These are phyloP conservation scores for Gari tellinella DNA, from an alignment of 2,888 invertebrate genomes.

Conservation along the genomic window DNA sequence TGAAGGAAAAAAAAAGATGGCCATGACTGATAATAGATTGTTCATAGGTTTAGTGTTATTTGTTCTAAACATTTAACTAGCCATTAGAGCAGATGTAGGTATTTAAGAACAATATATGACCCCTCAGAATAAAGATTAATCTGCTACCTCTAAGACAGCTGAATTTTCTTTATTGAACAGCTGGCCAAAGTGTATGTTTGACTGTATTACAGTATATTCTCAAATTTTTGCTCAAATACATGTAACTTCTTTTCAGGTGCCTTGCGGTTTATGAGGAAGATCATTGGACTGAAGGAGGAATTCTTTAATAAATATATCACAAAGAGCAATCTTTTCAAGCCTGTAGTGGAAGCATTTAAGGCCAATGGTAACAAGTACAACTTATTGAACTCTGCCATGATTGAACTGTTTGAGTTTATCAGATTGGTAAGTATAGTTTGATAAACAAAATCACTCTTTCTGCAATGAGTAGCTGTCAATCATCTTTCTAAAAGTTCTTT, in stretches of 20 bases:
- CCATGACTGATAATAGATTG: too few species aligned
- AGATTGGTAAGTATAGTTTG: conserved; percentile 90
- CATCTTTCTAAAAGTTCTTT: too few species aligned
- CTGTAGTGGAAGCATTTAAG: conserved; percentile 97
- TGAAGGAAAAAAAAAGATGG: too few species aligned
- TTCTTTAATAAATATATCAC: conserved; percentile 98
- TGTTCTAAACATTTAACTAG: too few species aligned
- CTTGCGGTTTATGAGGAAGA: conserved; percentile 97
- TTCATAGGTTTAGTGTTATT: too few species aligned
- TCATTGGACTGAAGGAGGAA: conserved; percentile 98
- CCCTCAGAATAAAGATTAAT: too few species aligned
- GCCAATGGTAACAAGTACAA: conserved; percentile 99
- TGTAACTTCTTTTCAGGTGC: conserved; percentile 88
- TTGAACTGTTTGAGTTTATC: conserved; percentile 99
- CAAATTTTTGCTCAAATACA: neutral
- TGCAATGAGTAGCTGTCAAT: too few species aligned
- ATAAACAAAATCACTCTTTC: too few species aligned
- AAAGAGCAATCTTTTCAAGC: conserved; percentile 96
- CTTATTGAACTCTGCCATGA: conserved; percentile 98
- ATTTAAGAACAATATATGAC: too few species aligned
- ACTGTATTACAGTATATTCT: neutral
- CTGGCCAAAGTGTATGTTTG: neutral
- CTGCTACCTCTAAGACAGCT: too few species aligned
- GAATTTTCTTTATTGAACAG: too few species aligned
- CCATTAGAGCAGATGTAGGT: too few species aligned